These are phyloP conservation scores for Rana temporaria DNA, from an alignment of 2,113 vertebrate genomes.

Conservation along the genomic window DNA sequence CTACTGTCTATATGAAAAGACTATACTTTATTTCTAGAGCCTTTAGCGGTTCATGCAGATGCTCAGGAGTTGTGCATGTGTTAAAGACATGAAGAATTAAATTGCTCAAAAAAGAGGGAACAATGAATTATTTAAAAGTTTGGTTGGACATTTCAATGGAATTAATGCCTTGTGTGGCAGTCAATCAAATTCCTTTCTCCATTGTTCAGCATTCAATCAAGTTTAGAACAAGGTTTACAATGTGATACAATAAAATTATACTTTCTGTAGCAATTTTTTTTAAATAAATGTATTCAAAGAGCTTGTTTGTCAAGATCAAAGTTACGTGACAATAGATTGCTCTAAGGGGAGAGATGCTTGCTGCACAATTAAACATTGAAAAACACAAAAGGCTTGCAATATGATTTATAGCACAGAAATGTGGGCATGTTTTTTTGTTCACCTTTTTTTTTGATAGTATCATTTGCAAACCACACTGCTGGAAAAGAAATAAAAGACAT, in stretches of 20 bases:
- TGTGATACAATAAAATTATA: conserved; percentile 56
- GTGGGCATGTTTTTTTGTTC: background rate
- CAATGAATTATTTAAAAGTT: conserved; percentile 58
- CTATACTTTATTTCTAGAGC: conserved; percentile 49
- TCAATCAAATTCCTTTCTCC: conserved; percentile 53
- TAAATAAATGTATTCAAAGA: conserved; percentile 50
- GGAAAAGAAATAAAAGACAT: background rate
- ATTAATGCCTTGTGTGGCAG: conserved; percentile 55
- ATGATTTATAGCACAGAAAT: conserved; percentile 18
- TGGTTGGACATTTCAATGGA: conserved; percentile 58
- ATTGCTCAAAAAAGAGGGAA: conserved; percentile 48
- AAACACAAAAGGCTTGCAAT: conserved; percentile 22
- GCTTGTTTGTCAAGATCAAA: conserved; percentile 58
- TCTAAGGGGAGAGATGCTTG: conserved; percentile 47
- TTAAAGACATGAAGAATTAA: conserved; percentile 45
- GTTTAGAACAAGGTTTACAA: conserved; percentile 55
- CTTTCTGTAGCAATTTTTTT: conserved; percentile 48
- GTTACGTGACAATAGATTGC: conserved; percentile 52
- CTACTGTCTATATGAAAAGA: conserved; percentile 38
- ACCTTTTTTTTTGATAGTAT: background rate
- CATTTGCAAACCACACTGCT: too few relatives aligned
- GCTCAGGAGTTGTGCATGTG: conserved; percentile 44
- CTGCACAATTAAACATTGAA: conserved; percentile 44
- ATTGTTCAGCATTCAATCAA: conserved; percentile 56
- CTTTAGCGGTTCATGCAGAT: conserved; percentile 41